Evolutionary conservation across 2,113 vertebrate genomes (phyloP).

Genomic region (Mesembrinibis cayennensis): DNA sequence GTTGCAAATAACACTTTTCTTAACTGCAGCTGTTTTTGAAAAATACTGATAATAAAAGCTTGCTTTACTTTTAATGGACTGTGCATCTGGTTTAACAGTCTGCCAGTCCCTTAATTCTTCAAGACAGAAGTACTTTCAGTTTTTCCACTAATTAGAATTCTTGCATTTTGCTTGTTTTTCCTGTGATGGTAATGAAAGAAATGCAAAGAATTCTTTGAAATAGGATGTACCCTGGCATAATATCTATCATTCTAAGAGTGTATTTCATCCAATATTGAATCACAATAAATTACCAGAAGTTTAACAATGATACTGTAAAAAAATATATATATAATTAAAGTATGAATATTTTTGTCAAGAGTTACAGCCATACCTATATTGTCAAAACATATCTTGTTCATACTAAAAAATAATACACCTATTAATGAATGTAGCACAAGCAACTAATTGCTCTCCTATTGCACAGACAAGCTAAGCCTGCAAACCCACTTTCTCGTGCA

Average conservation of each 20-base stretch:
- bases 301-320: background rate
- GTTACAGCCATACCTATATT: background rate
- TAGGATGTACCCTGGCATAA: background rate
- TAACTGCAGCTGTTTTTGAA: constrained; percentile 9
- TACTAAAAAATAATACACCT: background rate
- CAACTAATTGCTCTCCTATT: background rate
- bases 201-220: background rate
- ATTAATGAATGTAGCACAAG: background rate
- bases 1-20: background rate
- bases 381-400: background rate
- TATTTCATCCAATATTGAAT: background rate
- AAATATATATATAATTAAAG: background rate
- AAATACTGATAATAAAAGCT: constrained; percentile 1
- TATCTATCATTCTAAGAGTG: background rate
- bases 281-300: background rate
- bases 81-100: background rate
- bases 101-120: background rate
- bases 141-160: background rate
- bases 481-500: background rate
- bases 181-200: background rate
- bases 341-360: background rate
- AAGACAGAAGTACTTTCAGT: background rate
- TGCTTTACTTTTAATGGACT: background rate
- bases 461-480: background rate
- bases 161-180: background rate